Evolutionary conservation across 2,888 invertebrate genomes (phyloP), one percentile per base, ranked within the genome.

Genomic region (Tigriopus californicus): DNA sequence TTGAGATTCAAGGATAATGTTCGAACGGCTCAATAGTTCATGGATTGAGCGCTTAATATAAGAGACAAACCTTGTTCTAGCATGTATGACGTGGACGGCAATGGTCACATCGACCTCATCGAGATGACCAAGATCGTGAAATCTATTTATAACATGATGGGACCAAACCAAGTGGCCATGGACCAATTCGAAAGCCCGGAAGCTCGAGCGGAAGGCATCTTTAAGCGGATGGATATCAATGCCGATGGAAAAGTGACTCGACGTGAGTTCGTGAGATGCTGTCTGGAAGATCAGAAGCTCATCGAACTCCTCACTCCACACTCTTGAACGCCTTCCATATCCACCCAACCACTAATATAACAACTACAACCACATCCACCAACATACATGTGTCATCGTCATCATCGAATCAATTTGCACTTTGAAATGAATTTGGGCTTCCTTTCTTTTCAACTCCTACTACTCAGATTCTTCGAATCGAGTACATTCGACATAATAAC

Each of bases 181-280:
- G 58, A 58, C 18, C 42, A 48, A 13, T 44, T 42, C 60, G 58
- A 58, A 40, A 70, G 71, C 22, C 75, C 76, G 10, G 71, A 74
- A 62, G 72, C 73, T 63, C 66, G 76, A 58, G 76, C 76, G 18
- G 71, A 72, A 64, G 74, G 74, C 68, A 76, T 76, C 61, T 76
- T 76, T 66, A 92, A 91, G 62, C 94, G 94, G 75, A 97, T 98
- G 97, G 97, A 97, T 73, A 89, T 90, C 70, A 97, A 97, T 79
- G 89, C 90, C 75, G 97, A 98, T 73, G 95, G 95, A 62, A 91
- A 92, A 73, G 80, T 95, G 69, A 92, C 92, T 65, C 89, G 94
- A 75, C 91, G 94, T 65, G 97, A 97, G 77, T 94, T 94, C 74
- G 81, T 94, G 63, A 91, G 92, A 73, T 94, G 94, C 62, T 94